A percentile compares a stretch with the other conserved stretches of the same genome.
These are phyloP conservation scores for Hirundo rustica DNA, from an alignment of 2,797 vertebrate genomes.

Conservation along the genomic window DNA sequence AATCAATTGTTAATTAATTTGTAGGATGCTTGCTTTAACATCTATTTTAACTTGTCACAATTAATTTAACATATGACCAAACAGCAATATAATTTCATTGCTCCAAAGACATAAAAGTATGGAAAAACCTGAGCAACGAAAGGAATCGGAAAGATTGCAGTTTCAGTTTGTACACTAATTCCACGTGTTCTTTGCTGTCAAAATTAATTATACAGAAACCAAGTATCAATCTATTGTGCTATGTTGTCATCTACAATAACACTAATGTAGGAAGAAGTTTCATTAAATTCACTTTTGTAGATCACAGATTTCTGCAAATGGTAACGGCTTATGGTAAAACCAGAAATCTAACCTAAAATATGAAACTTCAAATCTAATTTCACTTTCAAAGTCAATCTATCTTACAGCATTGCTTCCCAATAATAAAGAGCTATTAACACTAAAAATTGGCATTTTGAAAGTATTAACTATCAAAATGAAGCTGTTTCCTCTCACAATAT, in stretches of 20 bases:
- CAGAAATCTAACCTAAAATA: neutral
- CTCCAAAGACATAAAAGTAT: neutral
- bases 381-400: neutral
- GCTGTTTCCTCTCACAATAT: slow-evolving; percentile 36
- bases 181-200: slow-evolving; percentile 49
- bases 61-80: neutral
- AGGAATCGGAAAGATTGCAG: neutral
- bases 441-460: slow-evolving; percentile 38
- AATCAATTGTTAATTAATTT: neutral
- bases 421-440: neutral
- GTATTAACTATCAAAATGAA: slow-evolving; percentile 58
- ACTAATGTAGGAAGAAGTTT: neutral
- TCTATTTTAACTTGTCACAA: slow-evolving; percentile 14
- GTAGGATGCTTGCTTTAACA: neutral
- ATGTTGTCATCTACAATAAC: neutral
- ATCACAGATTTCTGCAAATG: neutral
- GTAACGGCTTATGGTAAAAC: neutral
- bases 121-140: neutral
- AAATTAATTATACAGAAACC: slow-evolving; percentile 66
- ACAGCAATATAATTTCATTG: neutral
- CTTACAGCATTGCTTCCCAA: neutral
- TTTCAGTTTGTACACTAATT: slow-evolving; percentile 59
- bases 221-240: slow-evolving; percentile 41
- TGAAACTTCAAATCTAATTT: neutral
- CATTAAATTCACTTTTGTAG: neutral